Conservation (phyloP, 2,888 invertebrate genomes). For the Nasonovia ribisnigri region DNA sequence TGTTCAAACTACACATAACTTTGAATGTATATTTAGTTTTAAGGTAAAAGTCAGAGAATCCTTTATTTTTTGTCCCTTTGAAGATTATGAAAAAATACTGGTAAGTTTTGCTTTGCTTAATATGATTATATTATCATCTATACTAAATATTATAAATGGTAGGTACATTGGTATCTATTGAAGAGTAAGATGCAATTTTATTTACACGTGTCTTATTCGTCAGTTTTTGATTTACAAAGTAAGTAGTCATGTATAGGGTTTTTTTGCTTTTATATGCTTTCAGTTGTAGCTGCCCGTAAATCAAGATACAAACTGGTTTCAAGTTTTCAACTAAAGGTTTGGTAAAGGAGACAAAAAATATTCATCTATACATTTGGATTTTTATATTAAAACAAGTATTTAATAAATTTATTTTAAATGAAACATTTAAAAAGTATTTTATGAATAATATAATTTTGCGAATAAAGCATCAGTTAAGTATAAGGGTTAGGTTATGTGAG, state of each 20-base stretch:
- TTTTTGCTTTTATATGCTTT: slow-evolving; percentile 37
- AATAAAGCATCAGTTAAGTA: background rate
- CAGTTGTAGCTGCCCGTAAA: background rate
- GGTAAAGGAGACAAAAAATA: slow-evolving; percentile 54
- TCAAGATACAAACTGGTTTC: background rate
- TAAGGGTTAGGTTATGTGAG: background rate
- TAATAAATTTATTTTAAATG: background rate
- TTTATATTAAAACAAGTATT: background rate
- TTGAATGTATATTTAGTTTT: background rate
- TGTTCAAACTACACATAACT: background rate
- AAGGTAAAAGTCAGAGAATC: slow-evolving; percentile 29
- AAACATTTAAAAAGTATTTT: background rate
- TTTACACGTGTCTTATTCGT: background rate
- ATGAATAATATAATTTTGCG: background rate
- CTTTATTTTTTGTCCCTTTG: slow-evolving; percentile 58
- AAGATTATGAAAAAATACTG: slow-evolving; percentile 57
- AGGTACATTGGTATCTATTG: background rate
- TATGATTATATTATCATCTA: background rate
- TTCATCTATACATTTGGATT: slow-evolving; percentile 51
- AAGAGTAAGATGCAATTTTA: background rate
- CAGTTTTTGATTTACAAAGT: background rate
- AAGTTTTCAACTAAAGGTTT: slow-evolving; percentile 42
- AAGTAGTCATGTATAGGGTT: background rate
- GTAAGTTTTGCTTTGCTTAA: slow-evolving; percentile 56
- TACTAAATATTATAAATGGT: background rate